A percentile compares a stretch with the other conserved stretches of the same genome.
phyloP scores from a whole-genome alignment of 2,888 invertebrate genomes.

The Marronus borbonicus region DNA sequence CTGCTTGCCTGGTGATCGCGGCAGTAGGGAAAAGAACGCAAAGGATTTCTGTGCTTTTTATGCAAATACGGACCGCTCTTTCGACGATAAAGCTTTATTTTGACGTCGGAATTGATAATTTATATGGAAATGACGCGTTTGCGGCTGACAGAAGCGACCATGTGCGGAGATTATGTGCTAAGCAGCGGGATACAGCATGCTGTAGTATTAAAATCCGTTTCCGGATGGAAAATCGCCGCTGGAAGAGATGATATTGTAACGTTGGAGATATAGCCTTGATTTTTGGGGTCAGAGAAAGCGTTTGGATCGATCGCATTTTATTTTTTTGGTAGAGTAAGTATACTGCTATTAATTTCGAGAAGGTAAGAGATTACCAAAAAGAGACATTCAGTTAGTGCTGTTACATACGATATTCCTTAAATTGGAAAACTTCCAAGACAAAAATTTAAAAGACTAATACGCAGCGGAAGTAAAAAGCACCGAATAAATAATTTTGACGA shows the following conservation, averaged over 20 bases:
- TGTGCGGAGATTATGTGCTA: slow-evolving; percentile 58
- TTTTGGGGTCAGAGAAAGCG: no score
- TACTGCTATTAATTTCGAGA: no score
- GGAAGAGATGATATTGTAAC: slow-evolving; percentile 5
- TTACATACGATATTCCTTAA: no score
- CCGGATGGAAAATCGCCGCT: slow-evolving; percentile 56
- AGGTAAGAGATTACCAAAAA: no score
- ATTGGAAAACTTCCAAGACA: no score
- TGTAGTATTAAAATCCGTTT: slow-evolving; percentile 57
- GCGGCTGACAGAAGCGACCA: slow-evolving; percentile 61
- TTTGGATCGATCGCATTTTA: no score
- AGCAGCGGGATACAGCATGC: slow-evolving; percentile 55
- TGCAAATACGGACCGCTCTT: slow-evolving; percentile 38
- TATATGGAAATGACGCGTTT: slow-evolving; percentile 63
- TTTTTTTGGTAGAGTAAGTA: no score
- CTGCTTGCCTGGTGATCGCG: no score
- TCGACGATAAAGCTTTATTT: slow-evolving; percentile 57
- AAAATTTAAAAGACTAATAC: no score
- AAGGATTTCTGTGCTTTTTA: slow-evolving; percentile 39
- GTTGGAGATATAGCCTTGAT: neutral
- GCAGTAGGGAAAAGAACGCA: slow-evolving; percentile 4
- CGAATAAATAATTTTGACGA: no score
- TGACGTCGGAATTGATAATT: slow-evolving; percentile 62
- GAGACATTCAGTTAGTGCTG: no score
- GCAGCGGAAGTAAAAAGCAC: neutral